Base-by-base conservation (phyloP, 2,113 vertebrate genomes). In the Oxygymnocypris stewartii region DNA sequence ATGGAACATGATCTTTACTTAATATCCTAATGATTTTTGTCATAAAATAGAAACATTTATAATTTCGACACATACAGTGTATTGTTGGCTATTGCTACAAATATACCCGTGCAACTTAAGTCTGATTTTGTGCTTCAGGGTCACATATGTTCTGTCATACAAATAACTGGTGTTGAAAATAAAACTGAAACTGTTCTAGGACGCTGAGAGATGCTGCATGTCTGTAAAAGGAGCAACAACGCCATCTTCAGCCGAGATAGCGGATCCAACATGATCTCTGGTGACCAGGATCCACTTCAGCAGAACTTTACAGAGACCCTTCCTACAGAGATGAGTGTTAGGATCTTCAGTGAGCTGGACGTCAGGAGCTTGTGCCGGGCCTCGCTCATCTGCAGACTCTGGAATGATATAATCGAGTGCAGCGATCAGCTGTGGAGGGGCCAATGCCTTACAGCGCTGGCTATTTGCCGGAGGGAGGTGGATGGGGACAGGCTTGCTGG, bases 341-440 rank as follows among this genome's bases (percentile, higher is more conserved):
- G 87, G 85, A 97, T 98, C 87, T 97, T 98, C 77, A 57, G 92
- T 0, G 86, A 92, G 77, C 92, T 98, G 88, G 97, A 98, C 76
- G 20, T 96, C 0, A 87, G 13, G 85, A 97, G 96, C 76, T 90
- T 98, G 87, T 96, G 95, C 88, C 93, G 59, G 1, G 97, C 96
- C 6, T 89, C 95, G 0, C 16, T 84, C 76, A 96, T 96, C 1
- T 98, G 96, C 91, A 93, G 75, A 65, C 90, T 88, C 47, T 98
- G 97, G 96, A 93, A 96, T 75, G 0, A 31, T n/a, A 79, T 90
- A 31, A 96, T 97, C 82, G 93, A 94, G 49, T 71, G 89, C 61
- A 94, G 71, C 86, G 95, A 97, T 75, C 67, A 84, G 31, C 89
- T 98, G 23, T 97, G 97, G 97, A 93, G 94, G 88, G 91, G 71